These are phyloP conservation scores for Oscheius sp. DNA, from an alignment of 2,888 invertebrate genomes.

Conservation along the genomic window DNA sequence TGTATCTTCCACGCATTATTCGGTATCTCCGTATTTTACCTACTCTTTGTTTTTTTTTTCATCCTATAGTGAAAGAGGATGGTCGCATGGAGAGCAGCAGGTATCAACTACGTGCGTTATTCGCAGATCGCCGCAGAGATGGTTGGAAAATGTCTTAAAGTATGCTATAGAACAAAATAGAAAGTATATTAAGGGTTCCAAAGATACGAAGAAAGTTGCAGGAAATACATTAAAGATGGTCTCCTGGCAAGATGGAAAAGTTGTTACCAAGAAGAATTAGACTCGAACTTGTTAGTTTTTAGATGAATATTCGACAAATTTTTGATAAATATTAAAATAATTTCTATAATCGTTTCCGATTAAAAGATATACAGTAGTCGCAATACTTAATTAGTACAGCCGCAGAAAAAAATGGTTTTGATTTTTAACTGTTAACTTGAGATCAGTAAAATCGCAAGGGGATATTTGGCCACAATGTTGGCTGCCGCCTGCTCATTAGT, in stretches of 20 bases:
- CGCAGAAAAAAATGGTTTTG: too few species aligned
- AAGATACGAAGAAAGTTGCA: constrained; percentile 76
- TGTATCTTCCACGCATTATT: background rate
- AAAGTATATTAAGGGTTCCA: constrained; percentile 10
- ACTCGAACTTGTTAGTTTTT: too few species aligned
- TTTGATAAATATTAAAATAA: too few species aligned
- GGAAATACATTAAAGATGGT: constrained; percentile 83
- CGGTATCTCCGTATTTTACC: background rate
- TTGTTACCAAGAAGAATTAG: constrained; percentile 4
- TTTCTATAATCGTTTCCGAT: too few species aligned
- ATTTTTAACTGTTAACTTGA: too few species aligned
- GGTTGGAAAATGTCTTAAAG: constrained; percentile 8
- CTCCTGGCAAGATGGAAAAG: constrained; percentile 83
- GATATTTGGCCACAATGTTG: constrained; percentile 81
- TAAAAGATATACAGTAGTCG: too few species aligned
- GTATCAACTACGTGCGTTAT: constrained; percentile 88
- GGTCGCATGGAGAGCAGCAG: constrained; percentile 63
- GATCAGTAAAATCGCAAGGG: constrained; percentile 77
- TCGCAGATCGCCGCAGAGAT: constrained; percentile 90
- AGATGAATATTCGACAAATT: too few species aligned
- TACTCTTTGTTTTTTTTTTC: background rate
- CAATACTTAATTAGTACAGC: too few species aligned
- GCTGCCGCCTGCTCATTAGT: constrained; percentile 72
- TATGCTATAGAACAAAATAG: background rate
- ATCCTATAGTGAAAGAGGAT: constrained; percentile 39